phyloP scores from a whole-genome alignment of 1,140 invertebrate genomes.

The Notospermus geniculatus region DNA sequence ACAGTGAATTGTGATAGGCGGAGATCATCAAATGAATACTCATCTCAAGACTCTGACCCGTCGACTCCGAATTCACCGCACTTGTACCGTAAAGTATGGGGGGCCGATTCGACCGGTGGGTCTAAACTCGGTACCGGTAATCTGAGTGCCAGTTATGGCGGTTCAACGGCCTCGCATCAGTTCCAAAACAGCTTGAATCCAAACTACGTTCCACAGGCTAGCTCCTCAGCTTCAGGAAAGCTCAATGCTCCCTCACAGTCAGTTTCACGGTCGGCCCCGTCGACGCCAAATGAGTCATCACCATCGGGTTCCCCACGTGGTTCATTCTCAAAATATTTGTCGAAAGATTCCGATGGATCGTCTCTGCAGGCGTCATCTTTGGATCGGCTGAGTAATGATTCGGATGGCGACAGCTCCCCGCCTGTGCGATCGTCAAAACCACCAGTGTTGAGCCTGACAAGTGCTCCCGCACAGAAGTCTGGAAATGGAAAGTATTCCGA shows the following conservation, averaged over 20 bases:
- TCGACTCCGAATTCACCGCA: constrained; percentile 3
- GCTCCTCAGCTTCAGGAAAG: neutral
- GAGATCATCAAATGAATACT: neutral
- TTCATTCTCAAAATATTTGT: neutral
- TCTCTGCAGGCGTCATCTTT: neutral
- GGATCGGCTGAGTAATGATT: neutral
- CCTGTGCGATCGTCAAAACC: neutral
- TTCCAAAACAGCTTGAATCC: neutral
- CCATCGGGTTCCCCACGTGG: neutral
- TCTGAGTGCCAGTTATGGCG: constrained; percentile 7
- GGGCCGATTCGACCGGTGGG: neutral
- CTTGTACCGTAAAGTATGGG: neutral
- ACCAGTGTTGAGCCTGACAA: neutral
- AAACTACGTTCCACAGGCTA: neutral
- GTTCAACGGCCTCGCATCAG: neutral
- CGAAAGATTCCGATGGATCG: neutral
- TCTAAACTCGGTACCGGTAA: neutral
- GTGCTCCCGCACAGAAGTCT: neutral
- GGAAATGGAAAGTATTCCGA: constrained; percentile 7
- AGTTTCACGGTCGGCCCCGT: neutral
- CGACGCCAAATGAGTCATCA: neutral
- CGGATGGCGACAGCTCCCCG: neutral
- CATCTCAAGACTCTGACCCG: constrained; percentile 2
- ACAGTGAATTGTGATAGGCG: neutral
- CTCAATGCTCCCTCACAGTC: neutral